phyloP scores from a whole-genome alignment of 2,888 invertebrate genomes.

The Tachina fera region DNA sequence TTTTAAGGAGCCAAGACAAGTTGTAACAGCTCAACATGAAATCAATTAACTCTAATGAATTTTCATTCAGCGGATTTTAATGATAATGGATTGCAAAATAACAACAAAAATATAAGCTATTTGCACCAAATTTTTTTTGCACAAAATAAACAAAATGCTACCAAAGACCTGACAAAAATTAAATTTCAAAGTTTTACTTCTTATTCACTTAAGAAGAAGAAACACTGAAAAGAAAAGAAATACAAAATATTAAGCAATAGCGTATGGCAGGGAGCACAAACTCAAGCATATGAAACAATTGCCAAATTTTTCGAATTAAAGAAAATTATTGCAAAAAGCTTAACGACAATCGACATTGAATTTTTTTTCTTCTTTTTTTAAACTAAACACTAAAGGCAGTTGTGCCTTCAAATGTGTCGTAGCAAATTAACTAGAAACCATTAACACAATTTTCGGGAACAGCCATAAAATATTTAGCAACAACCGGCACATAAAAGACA shows the following conservation, averaged over 20 bases:
- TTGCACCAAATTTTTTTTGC: background rate
- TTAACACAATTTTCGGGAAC: background rate
- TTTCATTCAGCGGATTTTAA: conserved; percentile 29
- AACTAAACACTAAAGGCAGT: conserved; percentile 44
- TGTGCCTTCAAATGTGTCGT: conserved; percentile 16
- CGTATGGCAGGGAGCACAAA: background rate
- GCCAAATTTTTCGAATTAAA: background rate
- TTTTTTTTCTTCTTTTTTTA: conserved; percentile 7
- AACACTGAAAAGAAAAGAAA: background rate
- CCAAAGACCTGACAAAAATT: conserved; percentile 43
- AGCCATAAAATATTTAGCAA: background rate
- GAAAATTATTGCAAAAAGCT: background rate
- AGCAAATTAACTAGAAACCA: conserved; percentile 39
- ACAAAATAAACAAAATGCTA: conserved; percentile 33
- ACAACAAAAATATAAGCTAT: background rate
- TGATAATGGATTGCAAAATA: background rate
- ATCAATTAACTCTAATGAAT: conserved; percentile 13
- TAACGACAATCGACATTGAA: background rate
- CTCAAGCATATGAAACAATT: background rate
- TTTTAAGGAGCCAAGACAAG: background rate
- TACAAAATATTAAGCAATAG: background rate
- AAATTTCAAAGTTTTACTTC: conserved; percentile 19
- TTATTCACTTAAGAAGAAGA: background rate
- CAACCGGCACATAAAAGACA: background rate
- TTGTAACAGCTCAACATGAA: conserved; percentile 39